Evolutionary conservation across 2,113 vertebrate species (phyloP).

Genomic region (Silurus meridionalis): DNA sequence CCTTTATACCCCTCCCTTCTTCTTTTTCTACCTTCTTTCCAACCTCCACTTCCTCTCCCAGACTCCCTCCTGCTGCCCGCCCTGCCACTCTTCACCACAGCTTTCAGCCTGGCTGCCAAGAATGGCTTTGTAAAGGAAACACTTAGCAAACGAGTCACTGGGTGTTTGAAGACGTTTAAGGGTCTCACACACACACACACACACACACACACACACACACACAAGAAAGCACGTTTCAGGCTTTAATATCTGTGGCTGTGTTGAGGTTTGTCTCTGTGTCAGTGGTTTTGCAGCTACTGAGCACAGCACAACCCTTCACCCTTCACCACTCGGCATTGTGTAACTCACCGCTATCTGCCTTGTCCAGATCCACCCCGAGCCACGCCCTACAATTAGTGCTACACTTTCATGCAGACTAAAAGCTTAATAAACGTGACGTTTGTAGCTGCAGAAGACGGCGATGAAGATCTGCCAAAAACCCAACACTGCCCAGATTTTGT

Average conservation of each 20-base stretch:
- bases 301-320: background rate
- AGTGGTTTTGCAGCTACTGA: background rate
- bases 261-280: background rate
- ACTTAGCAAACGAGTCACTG: constrained; percentile 22
- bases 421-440: background rate
- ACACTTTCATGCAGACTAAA: background rate
- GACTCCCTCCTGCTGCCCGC: constrained; percentile 44
- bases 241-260: background rate
- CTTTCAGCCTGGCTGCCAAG: constrained; percentile 66
- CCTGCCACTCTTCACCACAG: constrained; percentile 48
- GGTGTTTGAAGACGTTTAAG: constrained; percentile 15
- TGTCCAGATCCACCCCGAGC: constrained; percentile 8
- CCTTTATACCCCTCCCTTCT: background rate
- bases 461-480: background rate
- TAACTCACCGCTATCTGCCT: background rate
- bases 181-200: constrained; percentile 33
- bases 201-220: constrained; percentile 12
- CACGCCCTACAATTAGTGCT: constrained; percentile 6
- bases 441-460: background rate
- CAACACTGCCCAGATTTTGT: background rate
- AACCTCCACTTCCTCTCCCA: constrained; percentile 50
- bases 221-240: background rate
- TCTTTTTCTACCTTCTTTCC: constrained; percentile 31
- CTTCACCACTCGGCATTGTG: background rate
- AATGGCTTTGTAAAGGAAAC: constrained; percentile 45